Conservation (phyloP, 2,797 vertebrate genomes). For the Periparus ater region DNA sequence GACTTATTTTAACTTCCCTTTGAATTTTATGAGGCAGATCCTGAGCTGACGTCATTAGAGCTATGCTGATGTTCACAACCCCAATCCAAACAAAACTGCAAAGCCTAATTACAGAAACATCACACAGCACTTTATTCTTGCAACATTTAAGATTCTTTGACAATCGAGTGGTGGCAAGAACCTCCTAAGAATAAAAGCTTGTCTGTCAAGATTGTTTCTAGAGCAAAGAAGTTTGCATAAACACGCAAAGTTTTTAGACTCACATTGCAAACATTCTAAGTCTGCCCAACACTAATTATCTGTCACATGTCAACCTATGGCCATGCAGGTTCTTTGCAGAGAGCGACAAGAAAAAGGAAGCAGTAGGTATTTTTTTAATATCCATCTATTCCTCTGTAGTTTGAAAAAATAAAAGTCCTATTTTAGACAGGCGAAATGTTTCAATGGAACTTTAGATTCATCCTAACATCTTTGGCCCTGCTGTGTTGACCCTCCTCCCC, state of each 20-base stretch:
- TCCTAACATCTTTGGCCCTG: constrained; percentile 35
- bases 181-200: constrained; percentile 15
- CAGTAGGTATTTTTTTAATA: constrained; percentile 55
- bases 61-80: not conserved
- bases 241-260: not conserved
- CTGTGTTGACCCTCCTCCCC: constrained; percentile 51
- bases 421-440: constrained; percentile 45
- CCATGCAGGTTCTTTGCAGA: constrained; percentile 6
- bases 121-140: constrained; percentile 1
- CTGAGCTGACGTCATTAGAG: constrained; percentile 24
- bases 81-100: constrained; percentile 22
- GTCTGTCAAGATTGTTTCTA: not conserved
- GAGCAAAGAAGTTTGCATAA: constrained; percentile 4
- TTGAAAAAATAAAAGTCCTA: constrained; percentile 41
- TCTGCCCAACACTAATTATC: not conserved
- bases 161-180: not conserved
- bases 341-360: constrained; percentile 34
- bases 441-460: constrained; percentile 57
- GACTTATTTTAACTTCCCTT: constrained; percentile 42
- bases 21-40: constrained; percentile 32
- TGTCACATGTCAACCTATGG: not conserved
- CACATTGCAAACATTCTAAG: not conserved
- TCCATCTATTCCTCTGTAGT: constrained; percentile 20
- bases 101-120: constrained; percentile 51
- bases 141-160: constrained; percentile 16